phyloP scores from a whole-genome alignment of 2,113 vertebrate genomes.

The Corythornis vintsioides region DNA sequence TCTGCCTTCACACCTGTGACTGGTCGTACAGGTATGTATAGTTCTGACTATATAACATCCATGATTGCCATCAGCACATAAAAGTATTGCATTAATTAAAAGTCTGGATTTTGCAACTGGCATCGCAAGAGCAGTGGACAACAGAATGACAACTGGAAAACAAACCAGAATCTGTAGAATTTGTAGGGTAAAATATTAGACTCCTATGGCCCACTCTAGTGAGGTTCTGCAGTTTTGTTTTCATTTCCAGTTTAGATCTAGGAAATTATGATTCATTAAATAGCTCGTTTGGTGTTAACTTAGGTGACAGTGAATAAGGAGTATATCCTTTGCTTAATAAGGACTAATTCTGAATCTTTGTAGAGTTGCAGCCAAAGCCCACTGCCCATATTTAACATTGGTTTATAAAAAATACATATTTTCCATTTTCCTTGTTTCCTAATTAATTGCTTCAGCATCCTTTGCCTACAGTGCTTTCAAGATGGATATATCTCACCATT shows the following conservation, averaged over 20 bases:
- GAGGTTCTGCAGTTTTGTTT: not conserved
- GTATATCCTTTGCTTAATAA: not conserved
- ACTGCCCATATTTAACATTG: not conserved
- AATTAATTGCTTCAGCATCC: not conserved
- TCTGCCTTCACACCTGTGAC: not conserved
- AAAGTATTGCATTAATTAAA: not conserved
- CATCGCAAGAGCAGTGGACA: not conserved
- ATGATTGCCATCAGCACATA: not conserved
- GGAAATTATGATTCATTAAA: not conserved
- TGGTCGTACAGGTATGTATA: not conserved
- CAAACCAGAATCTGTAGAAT: not conserved
- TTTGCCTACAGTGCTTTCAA: not conserved
- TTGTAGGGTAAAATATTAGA: not conserved
- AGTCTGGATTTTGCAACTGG: not conserved
- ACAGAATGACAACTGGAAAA: not conserved
- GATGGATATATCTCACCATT: not conserved
- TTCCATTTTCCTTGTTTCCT: not conserved
- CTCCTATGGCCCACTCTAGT: not conserved
- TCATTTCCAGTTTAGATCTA: not conserved
- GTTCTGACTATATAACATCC: not conserved
- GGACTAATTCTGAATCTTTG: not conserved
- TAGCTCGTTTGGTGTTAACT: not conserved
- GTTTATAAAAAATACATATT: not conserved
- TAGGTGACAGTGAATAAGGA: not conserved
- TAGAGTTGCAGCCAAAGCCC: not conserved